phyloP scores from a whole-genome alignment of 1,140 invertebrate genomes.

The Zaprionus ornatus region DNA sequence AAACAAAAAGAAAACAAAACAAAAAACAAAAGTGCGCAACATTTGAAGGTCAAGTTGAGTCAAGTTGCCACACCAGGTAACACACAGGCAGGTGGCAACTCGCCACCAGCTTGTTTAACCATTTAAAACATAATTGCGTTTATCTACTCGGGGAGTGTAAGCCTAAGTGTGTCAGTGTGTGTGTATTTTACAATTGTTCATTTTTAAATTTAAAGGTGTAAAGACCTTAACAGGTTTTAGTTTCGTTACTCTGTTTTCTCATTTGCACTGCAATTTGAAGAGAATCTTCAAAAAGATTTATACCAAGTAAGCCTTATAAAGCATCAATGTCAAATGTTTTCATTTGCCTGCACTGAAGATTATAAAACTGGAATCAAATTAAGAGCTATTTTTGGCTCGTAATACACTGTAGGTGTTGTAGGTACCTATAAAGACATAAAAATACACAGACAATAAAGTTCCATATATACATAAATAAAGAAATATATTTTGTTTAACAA shows the following conservation, averaged over 20 bases:
- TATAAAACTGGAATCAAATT: not conserved
- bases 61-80: not conserved
- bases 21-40: constrained; percentile 19
- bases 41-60: constrained; percentile 51
- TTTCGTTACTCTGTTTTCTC: not conserved
- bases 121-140: constrained; percentile 53
- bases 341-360: not conserved
- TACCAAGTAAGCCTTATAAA: not conserved
- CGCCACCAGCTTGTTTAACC: constrained; percentile 31
- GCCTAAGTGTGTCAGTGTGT: not conserved
- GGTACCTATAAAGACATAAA: not conserved
- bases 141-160: constrained; percentile 26
- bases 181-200: constrained; percentile 4
- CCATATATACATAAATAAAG: not conserved
- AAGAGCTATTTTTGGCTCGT: not conserved
- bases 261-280: not conserved
- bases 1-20: constrained; percentile 11
- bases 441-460: not conserved
- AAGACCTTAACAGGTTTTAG: not conserved
- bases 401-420: not conserved
- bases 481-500: not conserved
- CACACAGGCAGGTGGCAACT: constrained; percentile 13
- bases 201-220: constrained; percentile 5
- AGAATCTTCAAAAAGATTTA: not conserved
- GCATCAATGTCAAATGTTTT: not conserved